These are phyloP conservation scores for Eupithecia exiguata DNA, from an alignment of 2,888 invertebrate genomes.

Conservation along the genomic window DNA sequence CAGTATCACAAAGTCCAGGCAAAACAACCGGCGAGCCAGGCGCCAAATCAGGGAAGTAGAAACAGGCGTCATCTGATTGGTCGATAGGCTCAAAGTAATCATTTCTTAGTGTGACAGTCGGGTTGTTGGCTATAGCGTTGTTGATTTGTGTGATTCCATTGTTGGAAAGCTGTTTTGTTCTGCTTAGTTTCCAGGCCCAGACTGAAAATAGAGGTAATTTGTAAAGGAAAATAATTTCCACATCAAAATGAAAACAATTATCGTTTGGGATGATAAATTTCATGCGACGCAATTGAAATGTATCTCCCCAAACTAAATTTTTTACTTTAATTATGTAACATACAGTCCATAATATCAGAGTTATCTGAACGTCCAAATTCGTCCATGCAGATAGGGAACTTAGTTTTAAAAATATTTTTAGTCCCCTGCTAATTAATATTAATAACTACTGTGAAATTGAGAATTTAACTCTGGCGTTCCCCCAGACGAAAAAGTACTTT, in stretches of 20 bases:
- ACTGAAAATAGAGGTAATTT: constrained; percentile 52
- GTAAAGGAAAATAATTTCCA: background rate
- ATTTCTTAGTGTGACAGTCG: constrained; percentile 57
- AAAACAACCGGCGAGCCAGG: constrained; percentile 63
- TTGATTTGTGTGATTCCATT: constrained; percentile 53
- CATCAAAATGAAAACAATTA: background rate
- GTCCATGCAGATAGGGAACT: too few species aligned
- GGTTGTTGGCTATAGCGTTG: constrained; percentile 44
- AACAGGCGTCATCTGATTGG: constrained; percentile 66
- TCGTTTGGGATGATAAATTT: background rate
- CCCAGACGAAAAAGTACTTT: background rate
- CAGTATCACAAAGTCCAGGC: constrained; percentile 63
- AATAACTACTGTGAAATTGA: background rate
- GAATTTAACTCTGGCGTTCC: background rate
- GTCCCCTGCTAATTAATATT: too few species aligned
- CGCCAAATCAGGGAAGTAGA: constrained; percentile 62
- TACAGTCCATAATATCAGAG: background rate
- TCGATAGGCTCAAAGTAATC: constrained; percentile 62
- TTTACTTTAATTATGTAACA: background rate
- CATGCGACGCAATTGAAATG: too few species aligned
- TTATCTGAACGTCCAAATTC: too few species aligned
- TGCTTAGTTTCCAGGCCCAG: constrained; percentile 75
- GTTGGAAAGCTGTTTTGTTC: constrained; percentile 51
- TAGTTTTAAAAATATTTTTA: too few species aligned
- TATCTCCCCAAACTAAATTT: too few species aligned